Base-by-base conservation (phyloP, 2,888 invertebrate species). In the Machimus rusticus region DNA sequence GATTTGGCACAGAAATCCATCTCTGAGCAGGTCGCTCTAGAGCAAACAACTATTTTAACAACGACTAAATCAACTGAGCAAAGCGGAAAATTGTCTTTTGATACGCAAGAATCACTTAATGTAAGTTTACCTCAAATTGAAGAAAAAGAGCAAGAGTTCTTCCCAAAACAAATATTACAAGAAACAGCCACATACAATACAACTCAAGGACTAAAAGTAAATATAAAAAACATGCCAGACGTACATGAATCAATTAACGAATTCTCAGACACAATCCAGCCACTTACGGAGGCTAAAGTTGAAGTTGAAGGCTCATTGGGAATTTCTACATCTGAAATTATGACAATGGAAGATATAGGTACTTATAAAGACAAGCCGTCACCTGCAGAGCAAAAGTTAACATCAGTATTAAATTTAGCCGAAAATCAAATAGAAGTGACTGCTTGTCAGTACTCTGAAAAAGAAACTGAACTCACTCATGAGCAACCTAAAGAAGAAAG, bases 221-320 rank as follows among this genome's bases (percentile, higher is more conserved):
- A 94, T 78, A 91, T 94, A 88, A 93, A 94, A 28, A 92, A 92
- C 23, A 94, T 95, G 90, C 94, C 93, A 89, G 94, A 95, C 92
- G 92, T 93, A 4, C 90, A 94, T 16, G 95, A 95, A 93, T 91
- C 95, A 89, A 89, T 96, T 1, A 55, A 89, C 4, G 87, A 88
- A 31, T 34, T 88, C 1, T 34, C 90, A 0, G 37, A 87, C 0
- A 87, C 88, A 0, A 82, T 89, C 8, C 19, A 82, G 0, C 51
- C 34, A 9, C 4, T 28, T 77, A 94, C 94, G 90, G 93, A 96
- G 16, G 95, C 94, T 6, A 94, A 95, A 92, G 90, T 94, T 0
- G 90, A 90, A 31, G 89, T 91, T 2, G 89, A 88, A n/a, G 90
- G 90, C 78, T 90, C 91, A 19, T 90, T 90, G 51, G 89, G 92